Evolutionary conservation across 37 sponge, comb jelly and placozoan genomes (phyloP), one percentile per base, ranked within the genome.

Genomic region (Geodia barretti): DNA sequence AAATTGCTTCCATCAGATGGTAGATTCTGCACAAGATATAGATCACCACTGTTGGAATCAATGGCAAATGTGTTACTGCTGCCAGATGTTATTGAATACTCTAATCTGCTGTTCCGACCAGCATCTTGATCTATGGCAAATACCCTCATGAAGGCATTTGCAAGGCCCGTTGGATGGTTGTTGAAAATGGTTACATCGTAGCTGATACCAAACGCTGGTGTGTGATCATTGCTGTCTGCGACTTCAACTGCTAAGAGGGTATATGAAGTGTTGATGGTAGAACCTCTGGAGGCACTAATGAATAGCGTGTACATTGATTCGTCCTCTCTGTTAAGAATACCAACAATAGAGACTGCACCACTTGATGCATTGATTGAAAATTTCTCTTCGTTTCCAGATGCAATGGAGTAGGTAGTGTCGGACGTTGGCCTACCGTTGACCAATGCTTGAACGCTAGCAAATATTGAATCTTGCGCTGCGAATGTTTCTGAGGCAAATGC

Each of bases 201-300:
- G 62, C 31, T 31, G 36, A 24, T n/a, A 34, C 9, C 25, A 41
- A 95, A 95, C n/a, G 23, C 25, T 29, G 95, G 95, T 19, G 37
- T 64, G 59, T 78, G 77, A 59, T 86, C 77, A 47, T 91, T 91
- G 20, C 59, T 75, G 41, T 87, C 92, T 8, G 58, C 38, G 3
- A 95, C 83, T 11, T 76, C 47, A 7, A 95, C 59, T 7, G 80
- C 77, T 28, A 95, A 59, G 1, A 84, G 75, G 37, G 78, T 58
- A 20, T 39, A 20, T n/a, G 84, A 75, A 7, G 35, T 80, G 9
- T 0, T 42, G 29, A 19, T 31, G 1, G 41, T 1, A 37, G 68
- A 42, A 19, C 81, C 79, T 36, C 26, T 54, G 4, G 60, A 33
- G 31, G 87, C 92, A 61, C 4, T 80, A 26, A 87, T 60, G 25